Evolutionary conservation across 2,797 vertebrate genomes (phyloP), one percentile per base, ranked within the genome.

Genomic region (Pangasius djambal): DNA sequence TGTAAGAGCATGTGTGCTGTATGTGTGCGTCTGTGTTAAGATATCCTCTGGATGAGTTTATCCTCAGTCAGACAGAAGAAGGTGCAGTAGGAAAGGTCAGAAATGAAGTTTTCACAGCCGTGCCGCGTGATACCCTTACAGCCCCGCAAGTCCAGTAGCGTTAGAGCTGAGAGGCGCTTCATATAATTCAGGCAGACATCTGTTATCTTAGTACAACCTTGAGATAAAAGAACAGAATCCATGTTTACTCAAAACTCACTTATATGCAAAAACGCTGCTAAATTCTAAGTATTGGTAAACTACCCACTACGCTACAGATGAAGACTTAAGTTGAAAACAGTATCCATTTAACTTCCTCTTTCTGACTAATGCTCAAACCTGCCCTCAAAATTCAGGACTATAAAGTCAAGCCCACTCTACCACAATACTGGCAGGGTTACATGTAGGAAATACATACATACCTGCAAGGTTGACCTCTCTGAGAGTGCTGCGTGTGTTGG

Each of bases 11-110:
- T 40, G 31, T 86, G 59, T 79, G 84, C 83, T 87, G 55, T 55
- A 20, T 44, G 25, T 83, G 74, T 52, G 40, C 34, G 50, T 28
- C 65, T 50, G 87, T 34, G 78, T 92, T 88, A 96, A 84, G 96
- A 94, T 65, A 99, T 97, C 91, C 97, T 97, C 96, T 99, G 98
- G 93, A 99, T 98, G 91, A 99, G 97, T 94, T 98, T 99, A 94
- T 99, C 98, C 86, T 99, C 98, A 87, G 97, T 98, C 95, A 99
- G 97, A 94, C 98, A 99, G 96, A 96, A 99, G 93, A 97, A 96
- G 90, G 97, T 97, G 89, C 97, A 94, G 93, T 98, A 97, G 88
- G 97, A 98, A 92, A 99, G 96, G 95, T 99, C 98, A 28, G 98
- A 98, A 95, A 99, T 99, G 95, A 99, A 99, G 95, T 96, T 95